Evolutionary conservation across 2,113 vertebrate genomes (phyloP).

Genomic region (Microtus montanus): DNA sequence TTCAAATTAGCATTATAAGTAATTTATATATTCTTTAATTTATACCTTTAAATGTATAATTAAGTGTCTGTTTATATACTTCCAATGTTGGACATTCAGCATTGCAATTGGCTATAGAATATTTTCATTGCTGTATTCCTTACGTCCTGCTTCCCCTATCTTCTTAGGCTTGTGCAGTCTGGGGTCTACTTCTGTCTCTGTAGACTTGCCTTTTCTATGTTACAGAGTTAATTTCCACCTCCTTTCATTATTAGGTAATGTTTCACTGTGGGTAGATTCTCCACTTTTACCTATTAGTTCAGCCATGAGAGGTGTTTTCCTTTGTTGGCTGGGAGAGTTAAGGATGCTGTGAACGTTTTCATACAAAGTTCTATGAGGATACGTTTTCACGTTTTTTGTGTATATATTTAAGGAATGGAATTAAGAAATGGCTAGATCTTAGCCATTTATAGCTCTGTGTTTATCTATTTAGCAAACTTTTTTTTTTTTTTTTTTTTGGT

Average conservation of each 20-base stretch:
- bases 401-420: background rate
- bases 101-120: background rate
- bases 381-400: constrained; percentile 22
- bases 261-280: background rate
- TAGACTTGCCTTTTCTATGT: background rate
- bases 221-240: background rate
- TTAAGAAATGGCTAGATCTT: background rate
- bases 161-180: background rate
- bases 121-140: background rate
- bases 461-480: background rate
- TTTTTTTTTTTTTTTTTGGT: too few species aligned
- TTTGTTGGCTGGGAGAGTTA: background rate
- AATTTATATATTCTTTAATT: background rate
- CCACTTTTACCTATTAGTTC: background rate
- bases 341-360: background rate
- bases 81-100: background rate
- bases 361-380: background rate
- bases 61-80: background rate
- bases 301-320: background rate
- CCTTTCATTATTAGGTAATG: background rate
- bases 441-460: background rate
- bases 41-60: background rate
- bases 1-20: background rate
- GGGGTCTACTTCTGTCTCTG: background rate
- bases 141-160: background rate